A percentile compares a stretch with the other conserved stretches of the same genome.
phyloP scores from a whole-genome alignment of 1,140 invertebrate species.

The Cyphomyrmex costatus region DNA sequence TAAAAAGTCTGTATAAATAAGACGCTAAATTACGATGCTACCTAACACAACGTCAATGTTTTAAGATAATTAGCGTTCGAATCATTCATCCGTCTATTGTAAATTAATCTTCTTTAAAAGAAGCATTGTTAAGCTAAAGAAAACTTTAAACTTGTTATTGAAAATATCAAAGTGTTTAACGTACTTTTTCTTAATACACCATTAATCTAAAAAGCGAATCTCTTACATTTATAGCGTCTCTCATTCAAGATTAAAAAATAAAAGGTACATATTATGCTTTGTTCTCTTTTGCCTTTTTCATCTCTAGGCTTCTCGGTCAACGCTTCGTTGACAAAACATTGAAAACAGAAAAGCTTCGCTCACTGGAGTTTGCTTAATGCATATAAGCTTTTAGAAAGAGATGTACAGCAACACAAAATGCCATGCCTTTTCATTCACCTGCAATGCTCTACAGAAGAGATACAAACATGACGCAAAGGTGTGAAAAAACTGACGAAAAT shows the following conservation, averaged over 20 bases:
- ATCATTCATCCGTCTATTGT: neutral
- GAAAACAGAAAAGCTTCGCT: constrained; percentile 1
- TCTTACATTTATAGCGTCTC: neutral
- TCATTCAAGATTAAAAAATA: neutral
- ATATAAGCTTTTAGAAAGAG: constrained; percentile 17
- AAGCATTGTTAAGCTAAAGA: neutral
- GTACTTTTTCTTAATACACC: neutral
- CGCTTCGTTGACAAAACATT: neutral
- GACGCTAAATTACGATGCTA: neutral
- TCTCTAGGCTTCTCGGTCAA: neutral
- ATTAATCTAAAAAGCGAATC: neutral
- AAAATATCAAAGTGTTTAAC: neutral
- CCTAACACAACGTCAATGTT: neutral
- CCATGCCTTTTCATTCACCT: neutral
- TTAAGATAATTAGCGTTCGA: neutral
- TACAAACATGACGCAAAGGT: neutral
- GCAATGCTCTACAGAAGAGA: neutral
- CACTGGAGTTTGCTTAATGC: neutral
- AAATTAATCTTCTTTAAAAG: neutral
- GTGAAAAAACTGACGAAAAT: neutral
- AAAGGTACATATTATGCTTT: constrained; percentile 2
- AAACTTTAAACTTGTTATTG: neutral
- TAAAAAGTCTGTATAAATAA: neutral
- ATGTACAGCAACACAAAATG: neutral
- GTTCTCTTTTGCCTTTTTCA: constrained; percentile 19